Base-by-base conservation (phyloP, 2,797 vertebrate genomes). In the Gambusia yucatana region DNA sequence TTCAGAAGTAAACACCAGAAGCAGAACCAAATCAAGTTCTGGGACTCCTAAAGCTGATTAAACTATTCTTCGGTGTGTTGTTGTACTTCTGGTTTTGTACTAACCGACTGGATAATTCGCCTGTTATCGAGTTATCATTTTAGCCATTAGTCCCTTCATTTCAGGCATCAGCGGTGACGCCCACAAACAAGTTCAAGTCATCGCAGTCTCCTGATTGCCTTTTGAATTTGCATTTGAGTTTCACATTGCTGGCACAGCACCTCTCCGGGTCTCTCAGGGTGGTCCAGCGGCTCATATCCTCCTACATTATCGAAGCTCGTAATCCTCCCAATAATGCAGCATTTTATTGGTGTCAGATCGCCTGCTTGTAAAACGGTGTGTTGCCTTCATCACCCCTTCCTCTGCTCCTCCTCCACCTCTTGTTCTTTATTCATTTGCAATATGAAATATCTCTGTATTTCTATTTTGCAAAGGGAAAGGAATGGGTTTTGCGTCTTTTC, bases 301-400 rank as follows among this genome's bases (percentile, higher is more conserved):
- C 79, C 75, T 75, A 87, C 86, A 87, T 92, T 93, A 93, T 92
- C 88, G 82, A 87, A 87, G 83, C 63, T 69, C 83, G 82, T 88
- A 89, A 91, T 90, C 87, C 88, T 88, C 74, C 82, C 78, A 84
- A 83, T 94, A 91, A 94, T 91, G 85, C 69, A 28, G 74, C 74
- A 14, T 88, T 94, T 95, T 91, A 94, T 91, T 88, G 90, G 86
- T 85, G 89, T 92, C 85, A 86, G 82, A 91, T 88, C 82, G 52
- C 90, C 86, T 82, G 77, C 88, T 86, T 86, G 89, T 92, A 92
- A 93, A 94, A 91, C 82, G 86, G 75, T 78, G 90, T 89, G 89
- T 89, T 91, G 91, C 82, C 71, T 91, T 86, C 76, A 85, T 78
- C 80, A 63, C 80, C 77, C 43, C 59, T 84, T 87, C 57, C 77